Conservation (phyloP, 2,888 invertebrate genomes). For the Ephialtes manifestator region DNA sequence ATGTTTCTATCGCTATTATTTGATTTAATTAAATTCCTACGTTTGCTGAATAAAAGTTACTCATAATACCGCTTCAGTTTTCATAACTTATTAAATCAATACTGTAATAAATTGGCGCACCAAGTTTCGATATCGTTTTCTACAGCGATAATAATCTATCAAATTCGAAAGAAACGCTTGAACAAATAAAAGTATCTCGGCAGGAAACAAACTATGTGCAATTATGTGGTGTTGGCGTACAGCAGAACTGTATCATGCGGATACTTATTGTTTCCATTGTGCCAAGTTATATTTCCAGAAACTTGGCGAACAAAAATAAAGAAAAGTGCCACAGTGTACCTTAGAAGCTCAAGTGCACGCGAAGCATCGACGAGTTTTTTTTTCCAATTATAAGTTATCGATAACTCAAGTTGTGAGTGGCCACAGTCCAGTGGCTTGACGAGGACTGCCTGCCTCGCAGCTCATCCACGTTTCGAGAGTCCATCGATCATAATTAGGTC, state of each 20-base stretch:
- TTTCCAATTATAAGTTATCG: slow-evolving; percentile 65
- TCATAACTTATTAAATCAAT: not conserved
- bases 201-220: not conserved
- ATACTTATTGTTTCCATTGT: slow-evolving; percentile 9
- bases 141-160: slow-evolving; percentile 24
- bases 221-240: not conserved
- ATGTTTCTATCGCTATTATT: not conserved
- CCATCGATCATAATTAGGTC: slow-evolving; percentile 67
- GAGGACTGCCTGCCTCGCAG: slow-evolving; percentile 30
- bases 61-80: not conserved
- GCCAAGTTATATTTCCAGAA: slow-evolving; percentile 19
- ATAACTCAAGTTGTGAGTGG: slow-evolving; percentile 54
- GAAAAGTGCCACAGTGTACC: slow-evolving; percentile 1
- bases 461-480: slow-evolving; percentile 51
- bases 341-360: slow-evolving; percentile 23
- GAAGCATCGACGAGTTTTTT: slow-evolving; percentile 47
- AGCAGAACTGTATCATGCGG: not conserved
- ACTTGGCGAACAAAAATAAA: slow-evolving; percentile 18
- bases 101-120: not conserved
- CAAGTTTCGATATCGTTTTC: slow-evolving; percentile 31
- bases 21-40: not conserved
- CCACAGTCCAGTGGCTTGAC: slow-evolving; percentile 51
- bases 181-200: slow-evolving; percentile 22
- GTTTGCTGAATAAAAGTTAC: not conserved
- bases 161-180: slow-evolving; percentile 15